phyloP scores from a whole-genome alignment of 2,113 vertebrate species.

The Pedionomus torquatus region DNA sequence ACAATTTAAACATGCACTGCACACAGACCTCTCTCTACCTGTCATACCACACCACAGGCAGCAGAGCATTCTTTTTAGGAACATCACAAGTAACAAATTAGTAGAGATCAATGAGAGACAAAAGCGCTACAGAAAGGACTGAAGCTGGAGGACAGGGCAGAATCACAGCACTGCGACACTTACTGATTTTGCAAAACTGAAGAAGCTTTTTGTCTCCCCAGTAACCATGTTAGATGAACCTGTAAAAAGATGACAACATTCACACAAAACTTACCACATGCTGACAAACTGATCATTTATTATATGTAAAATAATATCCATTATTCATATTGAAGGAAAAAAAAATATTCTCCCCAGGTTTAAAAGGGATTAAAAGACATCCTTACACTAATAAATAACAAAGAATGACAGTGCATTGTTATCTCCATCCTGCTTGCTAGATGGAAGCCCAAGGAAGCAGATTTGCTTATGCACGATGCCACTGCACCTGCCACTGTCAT shows the following conservation, averaged over 20 bases:
- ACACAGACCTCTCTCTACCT: background rate
- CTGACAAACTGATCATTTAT: background rate
- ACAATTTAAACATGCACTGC: background rate
- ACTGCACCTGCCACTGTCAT: background rate
- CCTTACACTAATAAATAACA: background rate
- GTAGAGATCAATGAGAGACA: background rate
- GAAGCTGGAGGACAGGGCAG: background rate
- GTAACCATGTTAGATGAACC: conserved; percentile 99
- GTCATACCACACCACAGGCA: background rate
- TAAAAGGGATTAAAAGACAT: background rate
- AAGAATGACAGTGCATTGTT: fast-evolving
- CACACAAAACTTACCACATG: background rate
- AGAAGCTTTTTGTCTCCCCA: conserved; percentile 99
- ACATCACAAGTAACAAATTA: background rate
- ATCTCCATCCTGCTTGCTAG: background rate
- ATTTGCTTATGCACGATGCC: background rate
- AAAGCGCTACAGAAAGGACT: background rate
- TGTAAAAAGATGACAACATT: conserved; percentile 71
- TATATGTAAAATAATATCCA: background rate
- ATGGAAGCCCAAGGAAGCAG: background rate
- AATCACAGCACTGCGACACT: conserved; percentile 67
- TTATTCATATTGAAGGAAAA: background rate
- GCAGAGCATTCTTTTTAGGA: background rate
- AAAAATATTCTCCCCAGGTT: background rate
- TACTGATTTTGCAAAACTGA: conserved; percentile 99